Base-by-base conservation (phyloP, 2,797 vertebrate genomes). In the Denticeps clupeoides region DNA sequence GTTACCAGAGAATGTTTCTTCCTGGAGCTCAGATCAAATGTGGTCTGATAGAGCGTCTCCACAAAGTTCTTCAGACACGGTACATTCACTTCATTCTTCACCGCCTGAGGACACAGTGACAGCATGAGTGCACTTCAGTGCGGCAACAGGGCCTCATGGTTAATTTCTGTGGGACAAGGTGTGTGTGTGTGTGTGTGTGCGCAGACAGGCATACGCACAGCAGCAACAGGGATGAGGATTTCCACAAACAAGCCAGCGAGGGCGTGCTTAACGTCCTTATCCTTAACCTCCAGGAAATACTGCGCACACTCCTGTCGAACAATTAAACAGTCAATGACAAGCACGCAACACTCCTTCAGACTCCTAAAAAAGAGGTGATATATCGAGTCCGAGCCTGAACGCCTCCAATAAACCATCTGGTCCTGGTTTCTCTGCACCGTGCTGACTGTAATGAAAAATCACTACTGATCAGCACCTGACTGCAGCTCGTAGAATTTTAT, bases 41-140 rank as follows among this genome's bases (percentile, higher is more conserved):
- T 98, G 19, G 89, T 98, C 81, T 98, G 95, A 81, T 99, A 99
- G 59, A 99, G 89, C 91, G 98, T 97, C 83, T 98, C 95, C 79
- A 99, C 95, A 77, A 99, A 99, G 71, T 93, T 99, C 82, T 97
- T 97, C 73, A 97, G 81, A 74, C 94, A 98, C 23, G 95, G 95
- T 73, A 99, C 94, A 57, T 99, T 99, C 72, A 99, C 95, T 90
- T 99, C 95, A 72, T 99, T 99, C 83, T 98, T 99, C 76, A 99
- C 95, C 82, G 94, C 91, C 95, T 98, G 63, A 53, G 51, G 19
- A 22, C 12, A 47, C 16, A 9, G 11, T 32, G 45, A 22, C 4
- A 7, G 18, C 32, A 4, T 15, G 18, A 24, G 4, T 6, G 7
- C 23, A 24, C 23, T 5, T 24, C 5, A 24, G 23, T 24, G 5